A percentile compares a stretch with the other conserved stretches of the same genome.
phyloP scores from a whole-genome alignment of 2,797 vertebrate species.

The Catostomus latipinnis region DNA sequence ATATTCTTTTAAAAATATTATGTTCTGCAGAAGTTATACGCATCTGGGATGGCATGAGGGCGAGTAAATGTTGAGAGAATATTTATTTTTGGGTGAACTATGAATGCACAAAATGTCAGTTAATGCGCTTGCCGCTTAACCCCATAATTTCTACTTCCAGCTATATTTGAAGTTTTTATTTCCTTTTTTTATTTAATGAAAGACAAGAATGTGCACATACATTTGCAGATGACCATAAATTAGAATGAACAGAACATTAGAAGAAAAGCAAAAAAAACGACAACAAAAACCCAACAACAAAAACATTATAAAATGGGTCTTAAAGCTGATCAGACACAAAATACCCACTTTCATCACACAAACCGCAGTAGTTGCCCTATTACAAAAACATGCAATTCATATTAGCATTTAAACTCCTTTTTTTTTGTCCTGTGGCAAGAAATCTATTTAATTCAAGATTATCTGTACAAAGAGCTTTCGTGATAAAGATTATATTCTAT shows the following conservation, averaged over 20 bases:
- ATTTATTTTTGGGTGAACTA: no score
- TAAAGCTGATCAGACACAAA: slow-evolving; percentile 9
- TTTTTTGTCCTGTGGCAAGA: slow-evolving; percentile 10
- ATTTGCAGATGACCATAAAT: slow-evolving; percentile 71
- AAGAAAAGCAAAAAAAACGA: slow-evolving; percentile 64
- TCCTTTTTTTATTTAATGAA: slow-evolving; percentile 77
- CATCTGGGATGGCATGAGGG: no score
- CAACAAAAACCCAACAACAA: no score
- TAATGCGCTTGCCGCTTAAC: no score
- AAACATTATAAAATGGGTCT: slow-evolving; percentile 20
- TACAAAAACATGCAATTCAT: slow-evolving; percentile 30
- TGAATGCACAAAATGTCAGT: no score
- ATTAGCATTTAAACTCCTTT: slow-evolving; percentile 10
- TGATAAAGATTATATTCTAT: not conserved
- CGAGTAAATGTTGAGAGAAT: no score
- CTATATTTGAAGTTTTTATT: slow-evolving; percentile 11
- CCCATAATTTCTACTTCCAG: no score
- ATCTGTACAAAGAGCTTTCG: not conserved
- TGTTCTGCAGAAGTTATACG: no score
- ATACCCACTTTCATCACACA: slow-evolving; percentile 3
- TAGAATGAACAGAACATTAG: slow-evolving; percentile 59
- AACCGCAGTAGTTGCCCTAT: not conserved
- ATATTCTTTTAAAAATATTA: no score
- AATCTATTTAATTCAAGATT: slow-evolving; percentile 2
- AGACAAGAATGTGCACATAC: slow-evolving; percentile 69